Evolutionary conservation across 1,140 invertebrate genomes (phyloP).

Genomic region (Apis florea): DNA sequence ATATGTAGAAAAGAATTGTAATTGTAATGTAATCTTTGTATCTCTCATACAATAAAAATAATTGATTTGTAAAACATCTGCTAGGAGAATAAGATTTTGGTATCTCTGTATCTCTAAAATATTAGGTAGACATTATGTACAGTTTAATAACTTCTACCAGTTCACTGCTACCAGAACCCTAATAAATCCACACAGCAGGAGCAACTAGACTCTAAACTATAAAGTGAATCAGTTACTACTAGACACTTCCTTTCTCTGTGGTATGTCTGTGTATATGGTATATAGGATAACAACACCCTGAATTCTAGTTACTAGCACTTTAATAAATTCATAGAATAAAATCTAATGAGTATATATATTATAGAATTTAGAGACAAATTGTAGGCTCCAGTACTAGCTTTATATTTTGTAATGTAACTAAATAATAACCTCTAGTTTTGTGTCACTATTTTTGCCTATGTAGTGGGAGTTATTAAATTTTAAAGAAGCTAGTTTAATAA

Average conservation of each 20-base stretch:
- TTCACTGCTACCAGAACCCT: slow-evolving; percentile 14
- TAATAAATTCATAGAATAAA: slow-evolving; percentile 12
- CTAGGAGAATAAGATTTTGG: not conserved
- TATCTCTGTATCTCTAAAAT: not conserved
- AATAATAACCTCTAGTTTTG: too few species aligned
- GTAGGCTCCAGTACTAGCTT: not conserved
- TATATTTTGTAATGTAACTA: not conserved
- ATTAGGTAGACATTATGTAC: not conserved
- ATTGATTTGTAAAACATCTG: not conserved
- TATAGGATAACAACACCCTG: not conserved
- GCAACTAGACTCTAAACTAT: slow-evolving; percentile 2
- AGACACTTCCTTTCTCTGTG: not conserved
- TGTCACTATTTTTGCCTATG: not conserved
- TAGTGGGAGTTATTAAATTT: not conserved
- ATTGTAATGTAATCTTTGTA: not conserved
- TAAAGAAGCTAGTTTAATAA: not conserved
- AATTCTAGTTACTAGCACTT: slow-evolving; percentile 1
- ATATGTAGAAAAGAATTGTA: not conserved
- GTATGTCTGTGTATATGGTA: not conserved
- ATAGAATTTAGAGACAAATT: not conserved
- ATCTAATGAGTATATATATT: not conserved
- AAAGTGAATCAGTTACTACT: not conserved
- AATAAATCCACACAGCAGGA: slow-evolving; percentile 23
- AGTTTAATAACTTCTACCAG: slow-evolving; percentile 12
- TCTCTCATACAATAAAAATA: not conserved